Evolutionary conservation across 2,888 invertebrate genomes (phyloP).

Genomic region (Dynastes maya): DNA sequence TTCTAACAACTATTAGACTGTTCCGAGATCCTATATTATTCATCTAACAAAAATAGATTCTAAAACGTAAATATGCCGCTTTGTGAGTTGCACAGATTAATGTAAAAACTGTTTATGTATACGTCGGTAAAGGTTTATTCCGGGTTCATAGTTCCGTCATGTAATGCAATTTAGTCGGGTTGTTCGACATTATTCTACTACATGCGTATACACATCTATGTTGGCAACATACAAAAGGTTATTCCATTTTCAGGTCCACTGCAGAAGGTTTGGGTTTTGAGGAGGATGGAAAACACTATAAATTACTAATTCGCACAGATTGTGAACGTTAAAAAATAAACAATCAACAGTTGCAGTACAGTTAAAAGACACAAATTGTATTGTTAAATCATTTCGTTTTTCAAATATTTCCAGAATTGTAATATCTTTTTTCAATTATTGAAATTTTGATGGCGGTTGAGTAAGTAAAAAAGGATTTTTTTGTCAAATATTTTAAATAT

Average conservation of each 20-base stretch:
- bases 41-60: constrained; percentile 5
- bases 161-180: constrained; percentile 35
- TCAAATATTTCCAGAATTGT: neutral
- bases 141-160: constrained; percentile 20
- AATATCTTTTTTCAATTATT: neutral
- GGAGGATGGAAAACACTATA: too few species aligned
- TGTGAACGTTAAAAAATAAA: neutral
- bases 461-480: neutral
- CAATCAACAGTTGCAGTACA: neutral
- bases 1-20: too few species aligned
- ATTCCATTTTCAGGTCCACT: constrained; percentile 10
- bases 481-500: neutral
- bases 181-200: constrained; percentile 7
- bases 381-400: neutral
- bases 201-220: constrained; percentile 1
- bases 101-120: constrained; percentile 2
- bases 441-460: neutral
- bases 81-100: constrained; percentile 1
- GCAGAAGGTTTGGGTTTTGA: neutral
- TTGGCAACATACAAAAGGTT: constrained; percentile 26
- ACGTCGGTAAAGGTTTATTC: constrained; percentile 30
- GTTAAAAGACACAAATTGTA: neutral
- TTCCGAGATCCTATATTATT: neutral
- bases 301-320: neutral
- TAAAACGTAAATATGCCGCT: neutral